Conservation (phyloP, 2,888 invertebrate genomes). For the Cremastinae sp. region DNA sequence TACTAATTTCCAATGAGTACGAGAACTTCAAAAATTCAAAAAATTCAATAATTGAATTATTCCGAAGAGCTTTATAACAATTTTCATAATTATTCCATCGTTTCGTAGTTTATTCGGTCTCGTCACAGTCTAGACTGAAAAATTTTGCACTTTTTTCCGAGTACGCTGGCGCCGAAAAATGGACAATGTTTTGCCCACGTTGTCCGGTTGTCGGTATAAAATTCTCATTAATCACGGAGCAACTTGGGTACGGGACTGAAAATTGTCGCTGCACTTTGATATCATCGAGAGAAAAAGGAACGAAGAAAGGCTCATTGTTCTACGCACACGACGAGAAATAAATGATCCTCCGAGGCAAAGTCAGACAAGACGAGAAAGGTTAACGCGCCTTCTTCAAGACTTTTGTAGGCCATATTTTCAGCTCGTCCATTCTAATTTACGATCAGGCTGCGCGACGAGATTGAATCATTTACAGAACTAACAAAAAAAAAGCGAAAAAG, state of each 20-base stretch:
- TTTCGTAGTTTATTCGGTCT: conserved; percentile 8
- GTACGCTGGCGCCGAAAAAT: conserved; percentile 14
- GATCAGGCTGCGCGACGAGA: too few relatives aligned
- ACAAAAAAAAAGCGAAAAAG: neutral
- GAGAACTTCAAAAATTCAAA: too few relatives aligned
- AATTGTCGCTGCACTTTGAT: conserved; percentile 5
- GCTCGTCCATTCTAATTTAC: neutral
- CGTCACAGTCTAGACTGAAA: conserved; percentile 36
- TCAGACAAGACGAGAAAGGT: conserved; percentile 24
- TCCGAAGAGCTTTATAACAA: too few relatives aligned
- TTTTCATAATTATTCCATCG: conserved; percentile 14
- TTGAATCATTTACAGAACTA: too few relatives aligned
- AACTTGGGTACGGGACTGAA: conserved; percentile 4
- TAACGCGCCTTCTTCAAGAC: conserved; percentile 23
- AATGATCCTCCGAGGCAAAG: conserved; percentile 15
- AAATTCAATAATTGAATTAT: too few relatives aligned
- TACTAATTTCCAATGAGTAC: too few relatives aligned
- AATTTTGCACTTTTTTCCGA: conserved; percentile 3
- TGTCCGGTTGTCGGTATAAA: conserved; percentile 6
- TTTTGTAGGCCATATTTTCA: conserved; percentile 11
- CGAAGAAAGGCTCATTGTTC: conserved; percentile 28
- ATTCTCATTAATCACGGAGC: conserved; percentile 21
- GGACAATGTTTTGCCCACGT: conserved; percentile 9
- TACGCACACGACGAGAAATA: conserved; percentile 3
- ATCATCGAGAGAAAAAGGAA: neutral